Evolutionary conservation across 2,113 vertebrate genomes (phyloP).

Genomic region (Brachypodius melanocephalos): DNA sequence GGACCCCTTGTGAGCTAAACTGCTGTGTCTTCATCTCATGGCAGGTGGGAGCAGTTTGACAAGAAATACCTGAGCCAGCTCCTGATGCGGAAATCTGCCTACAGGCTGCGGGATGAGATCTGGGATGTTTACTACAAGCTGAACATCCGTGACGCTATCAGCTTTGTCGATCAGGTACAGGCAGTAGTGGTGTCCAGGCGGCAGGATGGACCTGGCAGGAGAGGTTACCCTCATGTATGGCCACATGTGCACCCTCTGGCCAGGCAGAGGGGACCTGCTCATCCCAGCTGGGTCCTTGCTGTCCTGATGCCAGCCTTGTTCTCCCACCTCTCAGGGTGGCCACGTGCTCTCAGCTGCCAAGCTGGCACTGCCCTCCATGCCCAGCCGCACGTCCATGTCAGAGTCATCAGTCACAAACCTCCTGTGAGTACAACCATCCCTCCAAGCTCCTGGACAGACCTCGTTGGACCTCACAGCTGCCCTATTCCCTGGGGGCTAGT

Average conservation of each 20-base stretch:
- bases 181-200: fast-evolving
- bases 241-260: background rate
- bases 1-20: background rate
- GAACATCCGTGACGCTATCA: slow-evolving; percentile 96
- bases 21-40: background rate
- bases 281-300: background rate
- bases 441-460: background rate
- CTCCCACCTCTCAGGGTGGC: slow-evolving; percentile 79
- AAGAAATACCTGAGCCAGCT: slow-evolving; percentile 95
- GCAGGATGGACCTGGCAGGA: background rate
- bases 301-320: background rate
- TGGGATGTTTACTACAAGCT: slow-evolving; percentile 98
- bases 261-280: background rate
- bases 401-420: slow-evolving; percentile 94
- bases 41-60: slow-evolving; percentile 96
- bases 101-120: slow-evolving; percentile 88
- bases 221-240: background rate
- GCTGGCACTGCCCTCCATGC: slow-evolving; percentile 90
- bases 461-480: fast-evolving
- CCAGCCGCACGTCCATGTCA: slow-evolving; percentile 88
- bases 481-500: background rate
- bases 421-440: slow-evolving; percentile 79
- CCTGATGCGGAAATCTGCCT: slow-evolving; percentile 90
- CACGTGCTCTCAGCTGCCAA: slow-evolving; percentile 86
- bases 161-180: slow-evolving; percentile 89